These are phyloP conservation scores for Bostrychus sinensis DNA, from an alignment of 2,113 vertebrate species.

Conservation along the genomic window DNA sequence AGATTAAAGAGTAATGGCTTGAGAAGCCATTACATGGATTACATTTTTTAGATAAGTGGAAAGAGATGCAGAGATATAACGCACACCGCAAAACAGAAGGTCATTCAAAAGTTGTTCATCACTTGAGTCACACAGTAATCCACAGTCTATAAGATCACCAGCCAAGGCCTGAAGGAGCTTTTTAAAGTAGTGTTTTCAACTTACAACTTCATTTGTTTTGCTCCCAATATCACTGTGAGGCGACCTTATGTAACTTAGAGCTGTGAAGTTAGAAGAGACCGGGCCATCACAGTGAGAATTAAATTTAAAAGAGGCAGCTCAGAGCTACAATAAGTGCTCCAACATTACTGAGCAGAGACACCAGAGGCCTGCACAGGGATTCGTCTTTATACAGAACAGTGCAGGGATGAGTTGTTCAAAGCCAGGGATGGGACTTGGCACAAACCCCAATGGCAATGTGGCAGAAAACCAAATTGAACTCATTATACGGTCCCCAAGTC, in stretches of 20 bases:
- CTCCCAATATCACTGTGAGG: conserved; percentile 6
- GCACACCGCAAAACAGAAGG: neutral
- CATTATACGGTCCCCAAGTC: conserved; percentile 25
- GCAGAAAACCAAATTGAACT: conserved; percentile 39
- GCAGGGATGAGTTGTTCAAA: conserved; percentile 28
- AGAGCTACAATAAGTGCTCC: conserved; percentile 24
- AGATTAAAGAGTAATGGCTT: neutral
- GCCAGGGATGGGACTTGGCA: conserved; percentile 30
- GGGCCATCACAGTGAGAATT: conserved; percentile 8
- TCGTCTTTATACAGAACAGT: conserved; percentile 28
- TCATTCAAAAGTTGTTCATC: neutral
- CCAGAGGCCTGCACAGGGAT: conserved; percentile 18
- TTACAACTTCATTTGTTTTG: conserved; percentile 6
- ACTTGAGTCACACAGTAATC: neutral
- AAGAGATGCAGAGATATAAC: neutral
- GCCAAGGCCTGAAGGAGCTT: neutral
- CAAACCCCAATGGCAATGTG: conserved; percentile 25
- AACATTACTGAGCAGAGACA: conserved; percentile 7
- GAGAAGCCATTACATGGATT: conserved; percentile 1
- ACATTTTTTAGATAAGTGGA: neutral
- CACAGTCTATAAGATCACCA: neutral
- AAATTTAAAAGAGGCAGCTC: conserved; percentile 10
- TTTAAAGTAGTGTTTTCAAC: neutral
- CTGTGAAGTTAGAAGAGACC: neutral
- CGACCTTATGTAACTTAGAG: neutral